Conservation (phyloP, 2,113 vertebrate genomes). For the Atrichornis clamosus region DNA sequence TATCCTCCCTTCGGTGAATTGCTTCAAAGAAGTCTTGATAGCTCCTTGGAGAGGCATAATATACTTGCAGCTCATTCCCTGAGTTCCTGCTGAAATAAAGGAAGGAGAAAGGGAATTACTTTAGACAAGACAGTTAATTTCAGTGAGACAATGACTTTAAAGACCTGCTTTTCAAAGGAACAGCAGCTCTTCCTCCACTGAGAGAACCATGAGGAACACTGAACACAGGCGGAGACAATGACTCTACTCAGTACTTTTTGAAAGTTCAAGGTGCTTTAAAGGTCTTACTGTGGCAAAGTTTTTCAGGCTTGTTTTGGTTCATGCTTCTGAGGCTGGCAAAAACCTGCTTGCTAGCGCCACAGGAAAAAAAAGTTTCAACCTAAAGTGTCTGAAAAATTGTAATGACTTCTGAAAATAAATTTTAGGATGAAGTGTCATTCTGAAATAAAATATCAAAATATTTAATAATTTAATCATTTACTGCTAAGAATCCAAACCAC, state of each 20-base stretch:
- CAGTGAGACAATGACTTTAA: not conserved
- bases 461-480: not conserved
- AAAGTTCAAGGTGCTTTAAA: not conserved
- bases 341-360: not conserved
- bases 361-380: not conserved
- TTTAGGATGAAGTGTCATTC: not conserved
- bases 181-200: not conserved
- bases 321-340: not conserved
- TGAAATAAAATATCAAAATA: not conserved
- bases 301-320: not conserved
- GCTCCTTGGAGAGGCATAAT: slow-evolving; percentile 86
- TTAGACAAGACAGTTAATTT: not conserved
- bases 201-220: not conserved
- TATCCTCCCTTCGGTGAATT: slow-evolving; percentile 87
- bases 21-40: slow-evolving; percentile 91
- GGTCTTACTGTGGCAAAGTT: not conserved
- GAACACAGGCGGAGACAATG: not conserved
- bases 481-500: not conserved
- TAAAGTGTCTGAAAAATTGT: not conserved
- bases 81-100: slow-evolving; percentile 71
- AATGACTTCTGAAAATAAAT: not conserved
- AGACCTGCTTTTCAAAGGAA: not conserved
- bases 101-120: not conserved
- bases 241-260: not conserved
- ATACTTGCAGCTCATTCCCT: slow-evolving; percentile 89